Evolutionary conservation across 2,888 invertebrate species (phyloP), one percentile per base, ranked within the genome.

Genomic region (Cephus pygmeus): DNA sequence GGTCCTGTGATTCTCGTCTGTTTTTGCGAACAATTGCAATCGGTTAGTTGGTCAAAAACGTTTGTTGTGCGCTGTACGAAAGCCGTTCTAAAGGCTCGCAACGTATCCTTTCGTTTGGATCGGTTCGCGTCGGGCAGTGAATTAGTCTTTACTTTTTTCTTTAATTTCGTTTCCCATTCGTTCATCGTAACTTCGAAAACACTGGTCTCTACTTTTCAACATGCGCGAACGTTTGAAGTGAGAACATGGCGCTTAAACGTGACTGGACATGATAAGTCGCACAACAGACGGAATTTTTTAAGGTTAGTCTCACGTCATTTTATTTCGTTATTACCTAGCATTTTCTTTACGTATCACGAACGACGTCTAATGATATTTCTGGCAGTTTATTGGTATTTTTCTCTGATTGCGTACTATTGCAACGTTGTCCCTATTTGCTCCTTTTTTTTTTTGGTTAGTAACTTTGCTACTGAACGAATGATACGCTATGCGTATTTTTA

Each of bases 181-280:
- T 56, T 56, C 6, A 23, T 23, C 56, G 23, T 56, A 56, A 56
- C 56, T 56, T 56, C 56, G 56, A 56, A 56, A 56, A 56, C 23
- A 56, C 23, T 56, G 56, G 9, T 23, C 36, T 73, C 31, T 68
- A 36, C n/a, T 79, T 81, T 78, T 71, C 82, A 85, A 84, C 85
- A 85, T 88, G 87, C 87, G 88, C 84, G 85, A 87, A 84, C 86
- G 85, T 88, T 88, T 85, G 82, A 88, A 88, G 88, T 86, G 84
- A 82, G 86, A 89, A 88, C 86, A 89, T 89, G 90, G 90, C 88
- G 90, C 86, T 87, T 85, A 87, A 88, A 87, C 87, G 84, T 85
- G 89, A 89, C 87, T 86, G 85, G 85, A 84, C 86, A 85, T 87
- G 87, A 87, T 81, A 85, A 81, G 82, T 81, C 81, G 82, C 40